Evolutionary conservation across 2,888 invertebrate species (phyloP), one percentile per base, ranked within the genome.

Genomic region (Tipula lateralis): DNA sequence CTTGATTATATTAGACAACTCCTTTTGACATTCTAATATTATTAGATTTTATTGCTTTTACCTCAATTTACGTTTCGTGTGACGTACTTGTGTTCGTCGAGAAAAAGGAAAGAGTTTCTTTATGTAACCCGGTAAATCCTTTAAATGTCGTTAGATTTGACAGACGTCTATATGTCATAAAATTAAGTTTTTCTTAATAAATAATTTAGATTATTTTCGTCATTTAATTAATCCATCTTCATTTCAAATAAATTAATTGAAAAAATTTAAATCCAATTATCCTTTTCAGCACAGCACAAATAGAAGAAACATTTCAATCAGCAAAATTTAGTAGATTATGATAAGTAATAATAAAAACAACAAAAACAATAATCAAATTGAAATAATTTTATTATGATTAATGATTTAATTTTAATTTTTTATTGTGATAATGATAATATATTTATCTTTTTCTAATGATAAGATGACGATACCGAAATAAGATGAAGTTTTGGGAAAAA

Each of bases 331-430:
- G 24, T 7, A 66, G 66, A 66, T 66, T 66, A 66, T 66, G 66
- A 66, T 66, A 66, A 66, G 66, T 66, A 66, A 66, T 66, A 24
- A 19, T 1, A 66, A 66, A 39, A 13, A 39, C 1, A 39, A 66
- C 12, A 19, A n/a, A 66, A 66, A 66, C 1, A 66, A 24, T 24
- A 24, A 24, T 66, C 9, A 66, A 66, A 66, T 66, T 66, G 66
- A 66, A 66, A 66, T 66, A 66, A 66, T 66, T 66, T 66, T 66
- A 66, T 66, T 66, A 66, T 66, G 66, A 66, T 66, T 66, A 66
- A 66, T 66, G 66, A 66, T 66, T 66, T 66, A 66, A 66, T 66
- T 24, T 66, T 66, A 24, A 24, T 24, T 44, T 66, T 66, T 66
- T 66, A 24, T 66, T 66, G 66, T 66, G 66, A 66, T 66, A 66